A percentile compares a stretch with the other conserved stretches of the same genome.
phyloP scores from a whole-genome alignment of 30 jellyfish, hydroid and myxozoan species.

The Chironex yamaguchii region DNA sequence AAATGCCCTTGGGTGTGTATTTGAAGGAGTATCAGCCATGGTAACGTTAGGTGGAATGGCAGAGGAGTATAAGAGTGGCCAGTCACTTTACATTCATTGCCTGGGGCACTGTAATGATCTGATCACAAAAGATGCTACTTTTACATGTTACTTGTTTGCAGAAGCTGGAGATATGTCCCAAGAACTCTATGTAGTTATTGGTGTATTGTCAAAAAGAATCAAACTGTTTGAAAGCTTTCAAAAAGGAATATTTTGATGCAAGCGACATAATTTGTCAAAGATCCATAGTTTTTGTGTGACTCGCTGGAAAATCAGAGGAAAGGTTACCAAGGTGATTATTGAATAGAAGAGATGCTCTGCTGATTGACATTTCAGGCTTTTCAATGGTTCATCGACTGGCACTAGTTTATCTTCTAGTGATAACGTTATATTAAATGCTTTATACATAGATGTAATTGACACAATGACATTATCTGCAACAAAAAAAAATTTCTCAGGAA shows the following conservation, averaged over 20 bases:
- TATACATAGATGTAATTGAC: too few relatives aligned
- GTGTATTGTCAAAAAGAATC: conserved; percentile 10
- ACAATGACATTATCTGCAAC: too few relatives aligned
- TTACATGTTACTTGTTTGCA: conserved; percentile 9
- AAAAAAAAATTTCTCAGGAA: too few relatives aligned
- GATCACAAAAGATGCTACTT: conserved; percentile 18
- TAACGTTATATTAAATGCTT: too few relatives aligned
- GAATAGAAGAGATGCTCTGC: too few relatives aligned
- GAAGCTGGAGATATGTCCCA: conserved; percentile 2
- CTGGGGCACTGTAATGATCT: conserved; percentile 41
- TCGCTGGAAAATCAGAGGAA: conserved; percentile 12
- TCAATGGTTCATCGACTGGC: too few relatives aligned
- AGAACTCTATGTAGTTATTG: conserved; percentile 11
- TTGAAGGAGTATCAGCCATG: conserved; percentile 36
- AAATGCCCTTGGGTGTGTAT: conserved; percentile 1
- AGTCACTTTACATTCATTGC: conserved; percentile 16
- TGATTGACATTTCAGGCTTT: too few relatives aligned
- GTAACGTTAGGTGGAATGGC: conserved; percentile 2
- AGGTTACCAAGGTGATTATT: not conserved
- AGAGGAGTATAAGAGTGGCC: conserved; percentile 17
- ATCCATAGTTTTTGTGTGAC: conserved; percentile 17
- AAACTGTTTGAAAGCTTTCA: conserved; percentile 7
- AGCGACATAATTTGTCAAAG: not conserved
- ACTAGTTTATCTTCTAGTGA: too few relatives aligned
- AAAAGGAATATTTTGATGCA: not conserved